phyloP scores from a whole-genome alignment of 2,888 invertebrate species.

The Leucoma salicis region DNA sequence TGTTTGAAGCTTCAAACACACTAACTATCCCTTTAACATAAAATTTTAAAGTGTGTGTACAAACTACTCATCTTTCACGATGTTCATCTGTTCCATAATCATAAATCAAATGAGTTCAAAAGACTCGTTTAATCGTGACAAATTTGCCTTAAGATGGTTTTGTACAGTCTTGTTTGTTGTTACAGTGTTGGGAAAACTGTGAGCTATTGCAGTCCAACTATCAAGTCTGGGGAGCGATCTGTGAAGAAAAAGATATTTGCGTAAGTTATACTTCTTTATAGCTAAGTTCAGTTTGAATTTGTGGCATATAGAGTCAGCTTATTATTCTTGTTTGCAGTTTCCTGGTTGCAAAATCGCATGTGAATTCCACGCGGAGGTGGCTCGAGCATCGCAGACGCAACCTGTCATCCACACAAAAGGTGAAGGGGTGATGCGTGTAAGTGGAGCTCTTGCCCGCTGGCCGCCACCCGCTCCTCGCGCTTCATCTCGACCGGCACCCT shows the following conservation, averaged over 20 bases:
- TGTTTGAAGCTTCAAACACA: slow-evolving; percentile 31
- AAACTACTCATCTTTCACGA: slow-evolving; percentile 48
- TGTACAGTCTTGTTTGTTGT: slow-evolving; percentile 58
- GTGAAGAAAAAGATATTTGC: slow-evolving; percentile 87
- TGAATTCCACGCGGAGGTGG: slow-evolving; percentile 85
- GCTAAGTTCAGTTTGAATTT: neutral
- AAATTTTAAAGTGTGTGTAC: slow-evolving; percentile 46
- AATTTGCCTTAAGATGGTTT: slow-evolving; percentile 42
- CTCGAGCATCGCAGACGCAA: slow-evolving; percentile 84
- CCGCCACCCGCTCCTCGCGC: slow-evolving; percentile 83
- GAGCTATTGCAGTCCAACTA: slow-evolving; percentile 87
- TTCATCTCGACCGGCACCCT: slow-evolving; percentile 80
- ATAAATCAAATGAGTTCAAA: slow-evolving; percentile 51
- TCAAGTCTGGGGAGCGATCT: slow-evolving; percentile 87
- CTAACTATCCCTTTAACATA: slow-evolving; percentile 39
- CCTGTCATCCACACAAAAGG: slow-evolving; percentile 87
- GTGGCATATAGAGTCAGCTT: neutral
- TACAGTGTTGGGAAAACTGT: slow-evolving; percentile 90
- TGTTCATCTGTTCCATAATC: slow-evolving; percentile 42
- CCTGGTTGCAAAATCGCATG: slow-evolving; percentile 88
- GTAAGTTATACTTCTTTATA: slow-evolving; percentile 81
- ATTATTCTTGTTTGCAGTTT: slow-evolving; percentile 77
- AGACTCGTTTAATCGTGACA: slow-evolving; percentile 47
- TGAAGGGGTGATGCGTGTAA: slow-evolving; percentile 85
- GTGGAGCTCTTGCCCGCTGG: slow-evolving; percentile 85